Percentiles rank a stretch among this genome's conserved stretches.
Conservation (phyloP, 2,797 vertebrate genomes). For the Fistularia commersonii region DNA sequence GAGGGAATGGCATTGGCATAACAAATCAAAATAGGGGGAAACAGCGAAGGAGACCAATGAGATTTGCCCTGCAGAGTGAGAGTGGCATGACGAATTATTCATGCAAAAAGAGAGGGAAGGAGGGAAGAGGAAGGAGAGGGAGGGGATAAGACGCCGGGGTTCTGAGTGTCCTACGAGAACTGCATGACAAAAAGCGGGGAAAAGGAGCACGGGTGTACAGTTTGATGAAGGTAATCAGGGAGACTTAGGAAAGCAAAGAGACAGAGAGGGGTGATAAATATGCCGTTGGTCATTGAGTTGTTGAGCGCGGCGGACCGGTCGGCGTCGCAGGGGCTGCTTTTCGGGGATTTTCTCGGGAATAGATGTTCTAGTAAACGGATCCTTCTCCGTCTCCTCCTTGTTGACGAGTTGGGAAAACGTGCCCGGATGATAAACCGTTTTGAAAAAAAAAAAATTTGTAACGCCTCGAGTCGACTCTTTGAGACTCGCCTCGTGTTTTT, state of each 20-base stretch:
- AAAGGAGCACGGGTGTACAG: constrained; percentile 6
- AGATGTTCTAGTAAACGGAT: constrained; percentile 7
- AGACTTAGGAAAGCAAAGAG: constrained; percentile 1
- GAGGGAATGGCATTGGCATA: constrained; percentile 44
- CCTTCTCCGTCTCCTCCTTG: background rate
- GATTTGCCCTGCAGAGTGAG: constrained; percentile 31
- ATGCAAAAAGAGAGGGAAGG: constrained; percentile 25
- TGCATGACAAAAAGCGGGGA: constrained; percentile 37
- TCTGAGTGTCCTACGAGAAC: constrained; percentile 30
- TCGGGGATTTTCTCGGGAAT: constrained; percentile 22
- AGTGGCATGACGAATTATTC: constrained; percentile 50
- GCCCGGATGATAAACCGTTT: background rate
- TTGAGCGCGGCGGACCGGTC: constrained; percentile 15
- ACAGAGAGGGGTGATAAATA: too few species aligned
- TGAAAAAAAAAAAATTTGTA: too few species aligned
- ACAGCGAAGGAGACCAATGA: constrained; percentile 35
- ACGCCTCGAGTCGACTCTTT: too few species aligned
- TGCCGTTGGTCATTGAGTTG: constrained; percentile 23
- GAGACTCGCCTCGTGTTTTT: too few species aligned
- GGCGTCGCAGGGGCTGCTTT: constrained; percentile 10
- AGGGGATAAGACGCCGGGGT: constrained; percentile 4
- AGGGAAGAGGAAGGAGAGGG: constrained; percentile 3
- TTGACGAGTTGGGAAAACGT: constrained; percentile 3
- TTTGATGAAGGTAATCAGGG: constrained; percentile 3
- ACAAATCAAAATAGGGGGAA: constrained; percentile 50